Evolutionary conservation across 2,888 invertebrate genomes (phyloP), one percentile per base, ranked within the genome.

Genomic region (Zeuzera pyrina): DNA sequence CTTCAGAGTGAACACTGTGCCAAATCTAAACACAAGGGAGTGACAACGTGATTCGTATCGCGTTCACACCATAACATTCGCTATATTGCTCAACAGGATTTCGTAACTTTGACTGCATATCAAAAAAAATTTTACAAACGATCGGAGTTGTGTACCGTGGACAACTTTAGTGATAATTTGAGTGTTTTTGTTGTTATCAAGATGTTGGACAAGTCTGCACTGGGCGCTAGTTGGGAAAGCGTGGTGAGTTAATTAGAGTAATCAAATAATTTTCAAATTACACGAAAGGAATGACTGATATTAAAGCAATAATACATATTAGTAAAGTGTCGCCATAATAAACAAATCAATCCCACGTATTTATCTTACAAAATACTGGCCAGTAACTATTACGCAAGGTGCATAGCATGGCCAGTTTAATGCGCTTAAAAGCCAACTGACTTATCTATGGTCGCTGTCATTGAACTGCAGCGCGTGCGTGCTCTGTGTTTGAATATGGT

Each of bases 181-280:
- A 25, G 12, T 25, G n/a, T 3, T 28, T 26, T 12, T 26, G 8
- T 26, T 12, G 14, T 12, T 8, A 31, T 11, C 47, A 67, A 56
- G 24, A 83, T 81, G 81, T 67, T 83, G 79, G 83, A 83, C 68
- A 78, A 72, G 54, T 63, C 67, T 30, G 60, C 72, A 40, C 40
- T 81, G 42, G 79, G 83, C 39, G 77, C 76, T 53, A 83, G 83
- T 62, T 81, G 78, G 83, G 83, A 83, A 55, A 83, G 81, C 51
- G 78, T 83, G 68, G 81, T 83, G 63, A 73, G 83, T 28, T 28
- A 8, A 24, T 24, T n/a, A 5, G 10, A 24, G n/a, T 24, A n/a
- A 8, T 6, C 10, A 24, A 6, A 24, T n/a, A n/a, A 10, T 24
- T 24, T 24, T 10, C 10, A 24, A 24, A 24, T 19, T 19, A 19